These are phyloP conservation scores for Egretta garzetta DNA, from an alignment of 2,113 vertebrate genomes.

Conservation along the genomic window DNA sequence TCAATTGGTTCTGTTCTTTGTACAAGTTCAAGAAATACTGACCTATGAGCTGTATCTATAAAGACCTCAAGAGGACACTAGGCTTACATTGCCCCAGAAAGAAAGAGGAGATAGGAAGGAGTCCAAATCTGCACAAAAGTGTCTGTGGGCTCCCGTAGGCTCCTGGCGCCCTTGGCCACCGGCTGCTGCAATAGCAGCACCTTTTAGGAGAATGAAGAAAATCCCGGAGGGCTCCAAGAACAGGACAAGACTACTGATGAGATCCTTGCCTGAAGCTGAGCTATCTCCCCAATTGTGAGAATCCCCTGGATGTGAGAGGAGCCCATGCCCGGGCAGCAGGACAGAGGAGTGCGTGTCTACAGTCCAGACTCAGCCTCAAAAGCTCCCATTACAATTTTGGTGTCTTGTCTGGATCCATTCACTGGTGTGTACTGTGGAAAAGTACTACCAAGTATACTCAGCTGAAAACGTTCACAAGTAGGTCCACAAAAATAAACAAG, in stretches of 20 bases:
- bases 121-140: background rate
- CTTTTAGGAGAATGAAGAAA: background rate
- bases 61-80: fast-evolving
- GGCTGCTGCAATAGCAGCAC: background rate
- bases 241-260: fast-evolving
- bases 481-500: background rate
- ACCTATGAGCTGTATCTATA: background rate
- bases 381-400: background rate
- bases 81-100: background rate
- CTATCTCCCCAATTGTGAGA: background rate
- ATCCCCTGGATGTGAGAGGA: background rate
- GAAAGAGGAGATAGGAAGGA: background rate
- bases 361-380: background rate
- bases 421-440: background rate
- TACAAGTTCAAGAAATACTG: background rate
- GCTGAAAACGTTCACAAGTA: background rate
- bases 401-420: background rate
- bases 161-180: background rate
- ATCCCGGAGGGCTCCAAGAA: background rate
- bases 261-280: background rate
- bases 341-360: background rate
- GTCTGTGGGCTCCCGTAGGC: background rate
- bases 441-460: background rate
- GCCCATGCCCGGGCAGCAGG: background rate
- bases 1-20: background rate